phyloP scores from a whole-genome alignment of 2,797 vertebrate species.

The Neomorphus geoffroyi region DNA sequence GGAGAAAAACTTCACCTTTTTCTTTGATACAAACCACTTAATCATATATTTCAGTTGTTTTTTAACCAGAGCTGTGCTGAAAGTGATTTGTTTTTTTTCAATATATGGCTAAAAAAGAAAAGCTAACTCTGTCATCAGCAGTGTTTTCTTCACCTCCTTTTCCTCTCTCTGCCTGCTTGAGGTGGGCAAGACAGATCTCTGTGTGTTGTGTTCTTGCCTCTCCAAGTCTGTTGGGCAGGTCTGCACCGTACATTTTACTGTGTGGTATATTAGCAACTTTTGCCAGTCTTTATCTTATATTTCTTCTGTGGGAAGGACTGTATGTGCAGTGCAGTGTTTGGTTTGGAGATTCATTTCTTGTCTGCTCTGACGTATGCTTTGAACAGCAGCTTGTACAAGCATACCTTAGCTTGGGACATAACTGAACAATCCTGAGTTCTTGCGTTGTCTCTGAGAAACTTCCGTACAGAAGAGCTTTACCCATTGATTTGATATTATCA shows the following conservation, averaged over 20 bases:
- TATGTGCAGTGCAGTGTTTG: not conserved
- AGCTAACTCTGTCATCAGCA: not conserved
- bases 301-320: not conserved
- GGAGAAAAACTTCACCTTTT: not conserved
- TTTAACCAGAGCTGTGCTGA: not conserved
- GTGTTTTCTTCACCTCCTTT: not conserved
- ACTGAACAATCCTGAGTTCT: not conserved
- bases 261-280: not conserved
- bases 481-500: not conserved
- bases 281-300: not conserved
- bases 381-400: not conserved
- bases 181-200: not conserved
- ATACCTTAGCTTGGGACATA: not conserved
- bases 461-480: not conserved
- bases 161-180: not conserved
- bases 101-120: rapidly evolving
- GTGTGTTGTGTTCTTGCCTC: not conserved
- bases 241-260: not conserved
- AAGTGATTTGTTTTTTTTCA: not conserved
- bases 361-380: not conserved
- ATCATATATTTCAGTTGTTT: not conserved
- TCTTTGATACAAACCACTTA: not conserved
- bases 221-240: not conserved
- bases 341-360: not conserved
- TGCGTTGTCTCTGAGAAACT: not conserved